These are phyloP conservation scores for Caracal caracal DNA, from an alignment of 2,113 vertebrate genomes.

Conservation along the genomic window DNA sequence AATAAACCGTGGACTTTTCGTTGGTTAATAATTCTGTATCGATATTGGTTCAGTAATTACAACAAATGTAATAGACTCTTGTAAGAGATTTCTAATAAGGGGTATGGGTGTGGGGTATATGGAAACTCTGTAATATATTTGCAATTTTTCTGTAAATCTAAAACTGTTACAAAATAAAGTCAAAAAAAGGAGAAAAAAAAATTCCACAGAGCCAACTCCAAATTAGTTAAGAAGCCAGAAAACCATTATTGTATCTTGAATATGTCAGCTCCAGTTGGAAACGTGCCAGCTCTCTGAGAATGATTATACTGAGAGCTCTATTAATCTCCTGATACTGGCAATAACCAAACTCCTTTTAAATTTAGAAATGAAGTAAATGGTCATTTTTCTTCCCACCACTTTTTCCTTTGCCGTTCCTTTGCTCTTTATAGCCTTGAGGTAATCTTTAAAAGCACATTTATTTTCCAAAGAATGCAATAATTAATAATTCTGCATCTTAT, in stretches of 20 bases:
- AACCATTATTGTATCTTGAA: slow-evolving; percentile 28
- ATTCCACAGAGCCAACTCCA: not conserved
- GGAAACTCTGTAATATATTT: not conserved
- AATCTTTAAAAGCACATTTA: not conserved
- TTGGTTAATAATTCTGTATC: not conserved
- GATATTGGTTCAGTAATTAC: not conserved
- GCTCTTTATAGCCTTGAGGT: not conserved
- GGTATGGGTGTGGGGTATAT: not conserved
- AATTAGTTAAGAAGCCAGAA: slow-evolving; percentile 55
- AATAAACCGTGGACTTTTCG: not conserved
- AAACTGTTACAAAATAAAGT: not conserved
- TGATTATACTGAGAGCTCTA: not conserved
- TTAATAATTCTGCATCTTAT: not conserved
- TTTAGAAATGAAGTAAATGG: not conserved
- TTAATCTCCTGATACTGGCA: not conserved
- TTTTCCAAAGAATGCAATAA: slow-evolving; percentile 34
- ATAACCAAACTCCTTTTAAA: not conserved
- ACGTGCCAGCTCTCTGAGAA: not conserved
- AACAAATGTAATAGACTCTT: not conserved
- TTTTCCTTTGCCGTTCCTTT: not conserved
- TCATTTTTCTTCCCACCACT: not conserved
- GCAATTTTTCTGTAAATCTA: slow-evolving; percentile 6
- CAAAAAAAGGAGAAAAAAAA: not conserved
- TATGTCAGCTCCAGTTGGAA: not conserved
- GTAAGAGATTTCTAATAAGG: not conserved